Base-by-base conservation (phyloP, 2,888 invertebrate genomes). In the Lobophora halterata region DNA sequence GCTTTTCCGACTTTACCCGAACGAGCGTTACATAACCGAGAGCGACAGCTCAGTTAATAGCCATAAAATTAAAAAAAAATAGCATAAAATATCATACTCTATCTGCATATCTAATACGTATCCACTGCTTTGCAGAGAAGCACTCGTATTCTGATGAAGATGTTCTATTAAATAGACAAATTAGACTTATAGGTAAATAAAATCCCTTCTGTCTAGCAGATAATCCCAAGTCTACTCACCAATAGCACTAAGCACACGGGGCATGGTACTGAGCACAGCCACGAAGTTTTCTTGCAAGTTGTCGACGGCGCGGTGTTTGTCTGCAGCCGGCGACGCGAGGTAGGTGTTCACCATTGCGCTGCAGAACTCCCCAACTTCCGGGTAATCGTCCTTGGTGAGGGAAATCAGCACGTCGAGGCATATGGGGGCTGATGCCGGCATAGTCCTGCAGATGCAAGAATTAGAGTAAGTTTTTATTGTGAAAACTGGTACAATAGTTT, bases 401-500 rank as follows among this genome's bases (percentile, higher is more conserved):
- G 91, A 85, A 46, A 95, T 89, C 3, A 94, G 71, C 16, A 92
- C 89, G 69, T 94, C 93, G 2, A 94, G 71, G 3, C 92, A 78
- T 45, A 89, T 73, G n/a, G 89, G 76, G 26, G 91, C 78, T 29
- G 91, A 91, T 0, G 83, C 74, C 9, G 88, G 86, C 79, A 94
- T 89, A 44, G 92, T 91, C 40, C 92, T 91, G 38, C 3, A 2
- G 12, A 23, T 3, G 3, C 2, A 9, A 3, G 5, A 20, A 8
- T 20, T 20, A 20, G 4, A 3, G 9, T 5, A 8, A 20, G n/a
- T n/a, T n/a, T n/a, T n/a, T n/a, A 20, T 8, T 4, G 3, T 20
- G n/a, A 17, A 21, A 9, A n/a, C 13, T 5, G 12, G 5, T 13
- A 9, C 9, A 26, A 11, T 3, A 4, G 4, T 9, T 23, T 9